Conservation (phyloP, 2,888 invertebrate genomes). For the Anorthoa munda region DNA sequence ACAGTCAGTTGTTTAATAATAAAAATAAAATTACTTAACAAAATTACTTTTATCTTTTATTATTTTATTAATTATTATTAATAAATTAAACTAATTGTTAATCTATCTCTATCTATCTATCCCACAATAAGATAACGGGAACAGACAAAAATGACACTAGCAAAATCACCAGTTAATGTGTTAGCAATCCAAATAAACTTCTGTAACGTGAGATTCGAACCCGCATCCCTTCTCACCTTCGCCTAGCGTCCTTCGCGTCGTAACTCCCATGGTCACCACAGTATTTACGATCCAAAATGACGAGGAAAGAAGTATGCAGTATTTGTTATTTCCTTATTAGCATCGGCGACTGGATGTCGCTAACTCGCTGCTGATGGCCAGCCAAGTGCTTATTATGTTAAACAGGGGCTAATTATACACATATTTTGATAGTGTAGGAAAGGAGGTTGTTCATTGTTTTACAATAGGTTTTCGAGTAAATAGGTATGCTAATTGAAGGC, state of each 20-base stretch:
- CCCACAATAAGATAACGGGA: no score
- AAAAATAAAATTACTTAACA: no score
- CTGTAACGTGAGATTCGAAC: constrained; percentile 1
- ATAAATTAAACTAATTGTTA: no score
- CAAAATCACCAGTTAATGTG: neutral
- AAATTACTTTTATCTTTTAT: no score
- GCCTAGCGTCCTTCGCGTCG: constrained; percentile 4
- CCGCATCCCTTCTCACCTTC: constrained; percentile 8
- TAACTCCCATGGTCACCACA: constrained; percentile 30
- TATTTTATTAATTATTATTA: no score
- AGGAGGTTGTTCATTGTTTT: constrained; percentile 17
- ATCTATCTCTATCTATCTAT: no score
- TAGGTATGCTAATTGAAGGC: no score
- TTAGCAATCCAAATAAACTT: neutral
- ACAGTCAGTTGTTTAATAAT: no score
- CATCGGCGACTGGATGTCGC: constrained; percentile 53
- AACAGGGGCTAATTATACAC: constrained; percentile 25
- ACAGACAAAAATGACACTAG: neutral
- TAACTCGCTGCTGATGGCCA: constrained; percentile 33
- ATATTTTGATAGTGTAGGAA: constrained; percentile 5
- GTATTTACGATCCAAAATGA: constrained; percentile 35
- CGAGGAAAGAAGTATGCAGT: constrained; percentile 33
- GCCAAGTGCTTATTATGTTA: constrained; percentile 29
- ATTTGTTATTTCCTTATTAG: constrained; percentile 51
- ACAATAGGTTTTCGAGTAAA: constrained; percentile 10